These are phyloP conservation scores for Microplitis mediator DNA, from an alignment of 1,140 invertebrate species.

Conservation along the genomic window DNA sequence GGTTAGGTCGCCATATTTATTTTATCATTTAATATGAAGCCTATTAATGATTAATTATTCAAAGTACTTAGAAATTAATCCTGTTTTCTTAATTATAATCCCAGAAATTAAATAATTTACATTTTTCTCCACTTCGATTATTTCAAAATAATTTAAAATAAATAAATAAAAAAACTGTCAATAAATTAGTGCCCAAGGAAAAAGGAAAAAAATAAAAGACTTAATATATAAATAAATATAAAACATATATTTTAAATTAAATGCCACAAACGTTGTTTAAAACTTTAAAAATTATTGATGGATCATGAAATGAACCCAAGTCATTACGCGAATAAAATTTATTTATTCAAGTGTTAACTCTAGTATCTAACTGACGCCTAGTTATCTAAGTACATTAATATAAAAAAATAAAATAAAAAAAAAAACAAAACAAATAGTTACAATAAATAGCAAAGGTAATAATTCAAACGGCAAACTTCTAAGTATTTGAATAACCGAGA, in stretches of 20 bases:
- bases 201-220: not conserved
- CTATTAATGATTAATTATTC: too few relatives aligned
- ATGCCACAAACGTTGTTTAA: slow-evolving; percentile 41
- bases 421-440: not conserved
- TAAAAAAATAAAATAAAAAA: not conserved
- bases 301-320: slow-evolving; percentile 33
- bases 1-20: too few relatives aligned
- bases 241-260: slow-evolving; percentile 49
- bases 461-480: slow-evolving; percentile 15
- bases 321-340: slow-evolving; percentile 30
- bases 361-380: not conserved
- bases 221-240: slow-evolving; percentile 46
- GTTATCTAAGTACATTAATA: not conserved
- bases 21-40: too few relatives aligned
- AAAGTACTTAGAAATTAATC: too few relatives aligned
- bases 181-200: not conserved
- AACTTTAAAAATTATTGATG: slow-evolving; percentile 24
- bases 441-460: slow-evolving; percentile 9
- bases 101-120: too few relatives aligned
- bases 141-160: not conserved
- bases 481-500: not conserved
- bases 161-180: not conserved
- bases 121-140: not conserved
- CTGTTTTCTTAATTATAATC: too few relatives aligned
- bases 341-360: slow-evolving; percentile 26